Percentiles rank a stretch among this genome's conserved stretches.
Conservation (phyloP, 2,113 vertebrate genomes). For the Catagonus wagneri region DNA sequence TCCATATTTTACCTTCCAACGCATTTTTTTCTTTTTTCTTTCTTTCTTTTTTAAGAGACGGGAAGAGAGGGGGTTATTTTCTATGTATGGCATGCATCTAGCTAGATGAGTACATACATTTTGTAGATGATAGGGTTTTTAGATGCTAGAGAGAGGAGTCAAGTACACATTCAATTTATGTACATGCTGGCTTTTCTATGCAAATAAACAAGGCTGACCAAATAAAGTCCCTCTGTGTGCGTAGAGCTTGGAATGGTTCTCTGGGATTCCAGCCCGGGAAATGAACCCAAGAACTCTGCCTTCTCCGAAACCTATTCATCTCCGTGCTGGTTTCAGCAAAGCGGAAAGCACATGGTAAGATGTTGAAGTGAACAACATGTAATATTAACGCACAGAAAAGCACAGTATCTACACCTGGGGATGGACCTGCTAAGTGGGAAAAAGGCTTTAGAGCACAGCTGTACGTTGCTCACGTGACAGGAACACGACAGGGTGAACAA, state of each 20-base stretch:
- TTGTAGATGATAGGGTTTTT: conserved; percentile 18
- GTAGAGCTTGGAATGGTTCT: conserved; percentile 56
- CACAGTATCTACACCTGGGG: neutral
- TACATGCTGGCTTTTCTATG: conserved; percentile 53
- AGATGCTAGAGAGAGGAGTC: conserved; percentile 28
- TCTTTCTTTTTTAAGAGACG: conserved; percentile 80
- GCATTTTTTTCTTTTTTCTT: conserved; percentile 76
- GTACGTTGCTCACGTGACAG: neutral
- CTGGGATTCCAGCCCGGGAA: conserved; percentile 30
- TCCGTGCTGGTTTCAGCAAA: neutral
- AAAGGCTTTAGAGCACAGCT: neutral
- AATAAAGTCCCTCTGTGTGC: conserved; percentile 28
- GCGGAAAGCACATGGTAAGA: neutral
- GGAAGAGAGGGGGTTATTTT: conserved; percentile 61
- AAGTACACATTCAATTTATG: conserved; percentile 20
- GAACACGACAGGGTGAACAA: neutral
- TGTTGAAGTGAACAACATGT: neutral
- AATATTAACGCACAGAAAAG: conserved; percentile 35
- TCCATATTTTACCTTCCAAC: conserved; percentile 76
- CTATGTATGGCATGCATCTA: neutral
- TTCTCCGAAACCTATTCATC: conserved; percentile 10
- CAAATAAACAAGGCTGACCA: conserved; percentile 51
- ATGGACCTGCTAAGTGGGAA: neutral
- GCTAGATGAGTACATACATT: conserved; percentile 23
- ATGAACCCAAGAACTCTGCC: conserved; percentile 39